These are phyloP conservation scores for Calameuta idolon DNA, from an alignment of 2,888 invertebrate genomes.

Conservation along the genomic window DNA sequence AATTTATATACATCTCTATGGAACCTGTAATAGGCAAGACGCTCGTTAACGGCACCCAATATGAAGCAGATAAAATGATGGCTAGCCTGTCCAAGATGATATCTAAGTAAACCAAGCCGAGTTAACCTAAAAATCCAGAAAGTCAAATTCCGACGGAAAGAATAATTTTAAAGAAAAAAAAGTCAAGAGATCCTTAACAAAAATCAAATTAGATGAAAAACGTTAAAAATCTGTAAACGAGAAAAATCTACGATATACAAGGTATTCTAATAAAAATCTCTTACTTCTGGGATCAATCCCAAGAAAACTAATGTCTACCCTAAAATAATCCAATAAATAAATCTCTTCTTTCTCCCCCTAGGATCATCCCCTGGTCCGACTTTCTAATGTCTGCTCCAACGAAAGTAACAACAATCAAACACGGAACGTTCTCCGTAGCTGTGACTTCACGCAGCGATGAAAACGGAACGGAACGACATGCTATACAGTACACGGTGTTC, in stretches of 20 bases:
- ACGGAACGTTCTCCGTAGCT: background rate
- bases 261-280: too few relatives aligned
- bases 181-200: background rate
- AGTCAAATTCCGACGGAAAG: background rate
- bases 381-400: background rate
- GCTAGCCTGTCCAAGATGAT: background rate
- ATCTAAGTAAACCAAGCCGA: background rate
- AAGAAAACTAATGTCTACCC: background rate
- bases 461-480: constrained; percentile 4
- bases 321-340: background rate
- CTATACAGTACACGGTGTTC: background rate
- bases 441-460: background rate
- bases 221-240: background rate
- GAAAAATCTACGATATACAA: too few relatives aligned
- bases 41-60: background rate
- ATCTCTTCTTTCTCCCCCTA: background rate
- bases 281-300: too few relatives aligned
- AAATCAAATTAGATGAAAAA: background rate
- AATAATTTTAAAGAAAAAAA: background rate
- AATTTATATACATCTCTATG: background rate
- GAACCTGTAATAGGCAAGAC: background rate
- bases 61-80: background rate
- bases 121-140: background rate
- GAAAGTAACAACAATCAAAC: background rate
- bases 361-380: background rate